Conservation (phyloP, 2,113 vertebrate genomes). For the Poeciliopsis retropinna region DNA sequence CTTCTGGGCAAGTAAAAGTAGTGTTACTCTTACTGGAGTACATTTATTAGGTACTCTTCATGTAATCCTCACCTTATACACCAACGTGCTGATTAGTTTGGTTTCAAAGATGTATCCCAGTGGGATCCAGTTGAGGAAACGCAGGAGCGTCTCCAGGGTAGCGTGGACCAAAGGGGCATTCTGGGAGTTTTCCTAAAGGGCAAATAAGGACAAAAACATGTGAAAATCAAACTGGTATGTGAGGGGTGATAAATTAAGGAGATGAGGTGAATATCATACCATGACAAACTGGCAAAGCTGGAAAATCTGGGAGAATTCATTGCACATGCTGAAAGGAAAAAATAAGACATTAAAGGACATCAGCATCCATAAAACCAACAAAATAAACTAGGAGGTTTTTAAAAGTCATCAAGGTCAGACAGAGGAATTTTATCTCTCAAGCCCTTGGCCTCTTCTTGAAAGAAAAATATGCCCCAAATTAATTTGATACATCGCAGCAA, state of each 20-base stretch:
- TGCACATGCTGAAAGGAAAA: slow-evolving; percentile 90
- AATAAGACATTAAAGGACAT: neutral
- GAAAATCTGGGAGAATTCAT: slow-evolving; percentile 99
- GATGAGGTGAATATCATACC: slow-evolving; percentile 78
- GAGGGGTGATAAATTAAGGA: neutral
- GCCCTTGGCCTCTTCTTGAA: too few relatives aligned
- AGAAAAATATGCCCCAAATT: too few relatives aligned
- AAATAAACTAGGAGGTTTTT: too few relatives aligned
- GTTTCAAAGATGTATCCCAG: slow-evolving; percentile 99
- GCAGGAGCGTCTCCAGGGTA: slow-evolving; percentile 94
- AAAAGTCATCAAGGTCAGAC: too few relatives aligned
- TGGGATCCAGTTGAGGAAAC: slow-evolving; percentile 99
- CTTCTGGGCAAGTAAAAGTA: too few relatives aligned
- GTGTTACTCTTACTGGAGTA: too few relatives aligned
- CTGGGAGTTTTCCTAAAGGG: slow-evolving; percentile 95
- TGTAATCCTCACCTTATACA: slow-evolving; percentile 90
- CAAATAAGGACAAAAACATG: slow-evolving; percentile 24
- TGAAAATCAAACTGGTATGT: neutral
- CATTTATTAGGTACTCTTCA: too few relatives aligned
- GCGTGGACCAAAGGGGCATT: slow-evolving; percentile 98
- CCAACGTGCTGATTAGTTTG: slow-evolving; percentile 98
- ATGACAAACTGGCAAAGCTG: slow-evolving; percentile 99
- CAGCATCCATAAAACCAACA: too few relatives aligned
- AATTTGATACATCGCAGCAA: too few relatives aligned
- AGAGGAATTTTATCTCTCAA: too few relatives aligned